These are phyloP conservation scores for Carettochelys insculpta DNA, from an alignment of 2,113 vertebrate species.

Conservation along the genomic window DNA sequence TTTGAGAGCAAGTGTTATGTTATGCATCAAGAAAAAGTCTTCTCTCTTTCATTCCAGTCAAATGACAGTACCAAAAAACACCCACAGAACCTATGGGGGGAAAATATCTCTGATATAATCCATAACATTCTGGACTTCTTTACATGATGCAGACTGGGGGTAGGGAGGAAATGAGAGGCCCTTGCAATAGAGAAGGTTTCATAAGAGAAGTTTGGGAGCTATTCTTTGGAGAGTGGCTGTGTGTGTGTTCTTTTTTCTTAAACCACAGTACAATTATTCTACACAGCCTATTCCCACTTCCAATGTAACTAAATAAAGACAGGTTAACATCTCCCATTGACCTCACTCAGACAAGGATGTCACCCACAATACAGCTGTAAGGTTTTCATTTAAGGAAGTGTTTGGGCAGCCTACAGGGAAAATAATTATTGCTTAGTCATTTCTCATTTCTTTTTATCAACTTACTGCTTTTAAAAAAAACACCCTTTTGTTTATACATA, in stretches of 20 bases:
- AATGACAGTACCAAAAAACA: neutral
- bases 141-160: neutral
- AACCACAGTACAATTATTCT: too few relatives aligned
- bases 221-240: neutral
- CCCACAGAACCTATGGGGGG: too few relatives aligned
- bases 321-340: too few relatives aligned
- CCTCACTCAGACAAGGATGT: neutral
- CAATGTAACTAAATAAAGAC: slow-evolving; percentile 30
- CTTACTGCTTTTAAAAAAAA: too few relatives aligned
- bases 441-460: neutral
- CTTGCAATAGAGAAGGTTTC: neutral
- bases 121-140: neutral
- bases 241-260: too few relatives aligned
- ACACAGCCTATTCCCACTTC: neutral
- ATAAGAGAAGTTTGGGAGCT: neutral
- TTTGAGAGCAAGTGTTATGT: accelerated
- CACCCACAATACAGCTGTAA: neutral
- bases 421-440: neutral
- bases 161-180: neutral
- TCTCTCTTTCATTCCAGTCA: neutral
- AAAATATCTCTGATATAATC: neutral
- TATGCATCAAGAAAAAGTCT: neutral
- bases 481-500: neutral
- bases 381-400: neutral
- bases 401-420: neutral